Evolutionary conservation across 2,888 invertebrate genomes (phyloP).

Genomic region (Smittia sp.): DNA sequence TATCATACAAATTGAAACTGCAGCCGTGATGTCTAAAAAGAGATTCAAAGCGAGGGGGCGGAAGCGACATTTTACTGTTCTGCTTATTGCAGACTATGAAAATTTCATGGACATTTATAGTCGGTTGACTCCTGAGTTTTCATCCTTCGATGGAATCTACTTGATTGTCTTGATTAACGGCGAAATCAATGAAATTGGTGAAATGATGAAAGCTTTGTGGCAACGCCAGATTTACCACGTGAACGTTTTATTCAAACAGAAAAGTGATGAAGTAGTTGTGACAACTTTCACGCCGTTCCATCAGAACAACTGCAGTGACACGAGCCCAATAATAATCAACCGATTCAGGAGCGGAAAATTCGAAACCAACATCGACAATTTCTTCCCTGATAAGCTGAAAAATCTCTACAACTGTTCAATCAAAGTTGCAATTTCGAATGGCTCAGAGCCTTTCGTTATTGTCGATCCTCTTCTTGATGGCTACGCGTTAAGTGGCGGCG

Average conservation of each 20-base stretch:
- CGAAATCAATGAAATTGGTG: not conserved
- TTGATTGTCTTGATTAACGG: not conserved
- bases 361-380: not conserved
- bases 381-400: not conserved
- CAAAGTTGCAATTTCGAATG: not conserved
- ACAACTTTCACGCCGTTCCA: slow-evolving; percentile 1
- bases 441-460: not conserved
- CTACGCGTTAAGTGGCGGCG: not conserved
- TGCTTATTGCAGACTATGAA: too few species aligned
- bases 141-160: not conserved
- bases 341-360: not conserved
- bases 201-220: slow-evolving; percentile 21
- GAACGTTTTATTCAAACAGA: not conserved
- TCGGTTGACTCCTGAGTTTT: too few species aligned
- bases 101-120: too few species aligned
- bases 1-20: too few species aligned
- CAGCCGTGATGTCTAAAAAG: too few species aligned
- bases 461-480: too few species aligned
- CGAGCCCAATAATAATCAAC: not conserved
- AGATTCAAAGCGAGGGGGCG: too few species aligned
- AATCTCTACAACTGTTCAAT: not conserved
- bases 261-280: not conserved
- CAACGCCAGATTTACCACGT: slow-evolving; percentile 13
- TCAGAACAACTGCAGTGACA: not conserved
- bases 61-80: too few species aligned